Percentiles rank a stretch among this genome's conserved stretches.
These are phyloP conservation scores for Dreissena rostriformis DNA, from an alignment of 1,140 invertebrate genomes.

Conservation along the genomic window DNA sequence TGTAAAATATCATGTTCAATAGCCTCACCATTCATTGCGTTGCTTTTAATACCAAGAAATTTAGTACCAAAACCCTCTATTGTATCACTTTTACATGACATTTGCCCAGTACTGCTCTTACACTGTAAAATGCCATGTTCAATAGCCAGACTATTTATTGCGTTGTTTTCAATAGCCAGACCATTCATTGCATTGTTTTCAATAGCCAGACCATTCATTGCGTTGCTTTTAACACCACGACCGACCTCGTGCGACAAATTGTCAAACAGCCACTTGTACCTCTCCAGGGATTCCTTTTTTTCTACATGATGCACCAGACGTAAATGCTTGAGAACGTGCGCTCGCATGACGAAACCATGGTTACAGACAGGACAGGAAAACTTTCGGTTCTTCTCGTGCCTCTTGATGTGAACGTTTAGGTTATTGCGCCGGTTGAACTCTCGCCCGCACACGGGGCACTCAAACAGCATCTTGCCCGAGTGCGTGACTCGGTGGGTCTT, in stretches of 20 bases:
- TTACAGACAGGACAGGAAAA: constrained; percentile 44
- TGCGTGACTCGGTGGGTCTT: constrained; percentile 48
- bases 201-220: too few relatives aligned
- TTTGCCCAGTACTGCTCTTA: too few relatives aligned
- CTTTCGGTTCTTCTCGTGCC: constrained; percentile 41
- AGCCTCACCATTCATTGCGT: too few relatives aligned
- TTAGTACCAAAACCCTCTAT: too few relatives aligned
- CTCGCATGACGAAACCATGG: constrained; percentile 49
- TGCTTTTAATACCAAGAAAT: too few relatives aligned
- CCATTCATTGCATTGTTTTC: too few relatives aligned
- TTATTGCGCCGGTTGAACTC: constrained; percentile 48
- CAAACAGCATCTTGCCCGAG: constrained; percentile 41
- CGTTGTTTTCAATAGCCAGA: too few relatives aligned
- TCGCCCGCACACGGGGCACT: constrained; percentile 47
- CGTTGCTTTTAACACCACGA: too few relatives aligned
- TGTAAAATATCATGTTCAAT: too few relatives aligned
- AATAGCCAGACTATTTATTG: too few relatives aligned
- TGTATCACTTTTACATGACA: too few relatives aligned
- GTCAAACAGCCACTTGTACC: background rate
- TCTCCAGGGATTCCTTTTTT: background rate
- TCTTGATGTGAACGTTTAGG: constrained; percentile 52
- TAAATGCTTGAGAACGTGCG: constrained; percentile 33
- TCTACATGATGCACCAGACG: background rate
- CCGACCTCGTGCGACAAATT: background rate
- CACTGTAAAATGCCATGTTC: too few relatives aligned